Percentiles rank a stretch among this genome's conserved stretches.
These are phyloP conservation scores for Catostomus latipinnis DNA, from an alignment of 2,797 vertebrate genomes.

Conservation along the genomic window DNA sequence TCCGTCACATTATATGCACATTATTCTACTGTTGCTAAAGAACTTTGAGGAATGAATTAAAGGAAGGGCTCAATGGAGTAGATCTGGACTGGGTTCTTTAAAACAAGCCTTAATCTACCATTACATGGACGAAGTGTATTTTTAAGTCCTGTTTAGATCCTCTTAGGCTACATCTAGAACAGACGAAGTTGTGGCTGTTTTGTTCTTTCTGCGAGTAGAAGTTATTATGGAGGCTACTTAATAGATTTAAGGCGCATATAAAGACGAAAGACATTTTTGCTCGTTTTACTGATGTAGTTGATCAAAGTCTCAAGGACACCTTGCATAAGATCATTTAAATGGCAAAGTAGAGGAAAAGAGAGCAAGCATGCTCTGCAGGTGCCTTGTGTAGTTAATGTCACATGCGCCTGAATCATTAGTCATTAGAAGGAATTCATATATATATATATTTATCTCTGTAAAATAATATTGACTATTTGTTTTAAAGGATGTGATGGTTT, in stretches of 20 bases:
- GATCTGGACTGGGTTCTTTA: slow-evolving; percentile 2
- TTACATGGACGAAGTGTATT: background rate
- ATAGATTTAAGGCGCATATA: background rate
- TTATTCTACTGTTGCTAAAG: slow-evolving; percentile 1
- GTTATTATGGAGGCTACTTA: slow-evolving; percentile 20
- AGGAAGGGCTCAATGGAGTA: background rate
- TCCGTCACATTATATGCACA: background rate
- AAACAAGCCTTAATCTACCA: background rate
- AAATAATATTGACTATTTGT: no score
- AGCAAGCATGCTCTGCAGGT: no score
- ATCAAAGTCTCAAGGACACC: slow-evolving; percentile 20
- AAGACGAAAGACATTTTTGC: background rate
- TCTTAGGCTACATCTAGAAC: slow-evolving; percentile 19
- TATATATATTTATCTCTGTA: no score
- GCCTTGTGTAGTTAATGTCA: no score
- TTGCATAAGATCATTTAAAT: background rate
- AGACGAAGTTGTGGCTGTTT: background rate
- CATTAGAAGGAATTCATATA: no score
- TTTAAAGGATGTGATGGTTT: background rate
- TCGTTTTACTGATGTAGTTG: slow-evolving; percentile 3
- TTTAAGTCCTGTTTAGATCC: slow-evolving; percentile 13
- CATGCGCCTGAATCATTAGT: no score
- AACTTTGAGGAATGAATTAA: background rate
- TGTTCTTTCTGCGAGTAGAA: slow-evolving; percentile 19
- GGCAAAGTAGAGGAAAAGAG: background rate